Base-by-base conservation (phyloP, 2,797 vertebrate species). In the Neostethus bicornis region DNA sequence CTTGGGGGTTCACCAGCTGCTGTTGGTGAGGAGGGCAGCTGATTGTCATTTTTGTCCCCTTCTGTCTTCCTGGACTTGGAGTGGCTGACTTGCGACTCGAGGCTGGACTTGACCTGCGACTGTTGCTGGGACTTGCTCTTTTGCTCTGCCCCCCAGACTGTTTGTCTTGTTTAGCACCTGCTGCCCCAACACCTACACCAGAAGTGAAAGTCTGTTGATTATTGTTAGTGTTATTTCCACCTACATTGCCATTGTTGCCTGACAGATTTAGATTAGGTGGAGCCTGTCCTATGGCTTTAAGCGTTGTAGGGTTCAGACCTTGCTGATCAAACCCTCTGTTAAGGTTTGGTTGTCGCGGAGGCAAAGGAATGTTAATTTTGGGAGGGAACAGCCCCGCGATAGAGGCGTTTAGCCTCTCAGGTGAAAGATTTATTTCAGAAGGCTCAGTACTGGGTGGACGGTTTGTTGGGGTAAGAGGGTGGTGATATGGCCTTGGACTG, bases 331-430 rank as follows among this genome's bases (percentile, higher is more conserved):
- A 98, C 29, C 96, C 96, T 80, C 96, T 91, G 51, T 92, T 98
- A 74, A 96, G 86, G 80, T 92, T 96, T 59, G 95, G 94, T 74
- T 93, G 93, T 77, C 96, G 92, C 5, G 96, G 97, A 80, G 96
- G 97, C 73, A 98, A 89, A 79, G 96, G 96, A 91, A 99, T 98
- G 94, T 99, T 99, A 73, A 99, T 99, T 75, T 98, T 98, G 35
- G 97, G 97, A 74, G 97, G 97, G 59, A 99, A 99, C 11, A 99
- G 92, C 39, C 97, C 97, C 65, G 97, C 97, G 76, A 99, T 99
- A 37, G 97, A 99, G 42, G 97, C 97, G 70, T 99, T 99, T 54
- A 99, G 91, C 81, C 97, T 93, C 87, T 99, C 97, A 35, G 97
- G 97, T 67, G 97, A 99, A 44, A 99, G 90, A 79, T 95, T 99